Evolutionary conservation across 2,113 vertebrate species (phyloP).

Genomic region (Heterotilapia buettikoferi): DNA sequence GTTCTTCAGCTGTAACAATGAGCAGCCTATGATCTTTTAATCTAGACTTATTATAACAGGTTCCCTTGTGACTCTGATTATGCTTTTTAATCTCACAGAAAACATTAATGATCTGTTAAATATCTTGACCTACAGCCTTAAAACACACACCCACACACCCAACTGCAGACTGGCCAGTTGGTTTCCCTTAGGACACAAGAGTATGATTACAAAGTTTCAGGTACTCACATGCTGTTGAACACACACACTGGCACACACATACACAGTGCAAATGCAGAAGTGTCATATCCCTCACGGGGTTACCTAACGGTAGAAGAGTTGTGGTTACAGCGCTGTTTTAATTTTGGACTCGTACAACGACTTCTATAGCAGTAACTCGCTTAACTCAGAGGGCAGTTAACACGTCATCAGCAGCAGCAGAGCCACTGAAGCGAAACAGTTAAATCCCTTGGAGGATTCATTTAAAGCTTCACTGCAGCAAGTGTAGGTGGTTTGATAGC

Average conservation of each 20-base stretch:
- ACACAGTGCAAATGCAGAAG: not conserved
- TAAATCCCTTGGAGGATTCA: not conserved
- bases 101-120: slow-evolving; percentile 40
- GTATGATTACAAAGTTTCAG: not conserved
- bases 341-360: not conserved
- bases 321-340: slow-evolving; percentile 28
- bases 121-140: not conserved
- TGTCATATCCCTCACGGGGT: not conserved
- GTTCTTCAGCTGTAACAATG: slow-evolving; percentile 22
- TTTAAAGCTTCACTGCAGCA: not conserved
- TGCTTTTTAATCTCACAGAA: slow-evolving; percentile 40
- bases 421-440: not conserved
- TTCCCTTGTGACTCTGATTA: slow-evolving; percentile 40
- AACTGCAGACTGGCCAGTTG: not conserved
- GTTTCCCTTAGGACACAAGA: not conserved
- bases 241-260: not conserved
- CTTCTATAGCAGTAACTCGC: not conserved
- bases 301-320: slow-evolving; percentile 17
- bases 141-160: not conserved
- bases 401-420: not conserved
- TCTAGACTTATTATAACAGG: slow-evolving; percentile 39
- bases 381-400: not conserved
- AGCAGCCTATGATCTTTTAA: slow-evolving; percentile 4
- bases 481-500: not conserved
- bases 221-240: not conserved